Percentiles rank a stretch among this genome's conserved stretches.
Evolutionary conservation across 2,888 invertebrate genomes (phyloP).

Genomic region (Eudemis profundana): DNA sequence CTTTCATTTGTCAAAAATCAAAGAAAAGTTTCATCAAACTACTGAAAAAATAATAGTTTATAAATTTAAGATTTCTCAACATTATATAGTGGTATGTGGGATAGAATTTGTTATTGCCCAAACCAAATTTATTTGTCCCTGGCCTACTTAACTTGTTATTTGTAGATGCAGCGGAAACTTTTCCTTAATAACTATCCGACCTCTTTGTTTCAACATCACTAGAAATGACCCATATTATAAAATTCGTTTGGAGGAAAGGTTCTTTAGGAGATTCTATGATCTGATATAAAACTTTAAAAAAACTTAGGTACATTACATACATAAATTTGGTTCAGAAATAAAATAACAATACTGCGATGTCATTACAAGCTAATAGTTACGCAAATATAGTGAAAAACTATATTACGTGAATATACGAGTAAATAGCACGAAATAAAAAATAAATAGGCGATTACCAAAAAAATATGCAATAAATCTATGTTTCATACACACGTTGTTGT

Average conservation of each 20-base stretch:
- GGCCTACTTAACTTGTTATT: slow-evolving; percentile 41
- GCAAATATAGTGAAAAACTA: too few species aligned
- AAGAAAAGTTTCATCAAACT: too few species aligned
- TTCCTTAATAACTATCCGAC: slow-evolving; percentile 18
- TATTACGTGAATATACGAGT: too few species aligned
- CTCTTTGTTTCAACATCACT: slow-evolving; percentile 21
- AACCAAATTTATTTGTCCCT: slow-evolving; percentile 34
- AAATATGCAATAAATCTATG: neutral
- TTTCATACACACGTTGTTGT: neutral
- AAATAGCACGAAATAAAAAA: too few species aligned
- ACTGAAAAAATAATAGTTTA: neutral
- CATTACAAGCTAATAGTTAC: too few species aligned
- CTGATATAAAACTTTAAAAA: too few species aligned
- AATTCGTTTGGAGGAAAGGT: neutral
- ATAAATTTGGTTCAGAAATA: too few species aligned
- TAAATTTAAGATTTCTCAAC: slow-evolving; percentile 7
- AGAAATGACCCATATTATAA: neutral
- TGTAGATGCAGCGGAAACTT: slow-evolving; percentile 39
- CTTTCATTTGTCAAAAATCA: too few species aligned
- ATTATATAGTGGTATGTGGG: slow-evolving; percentile 32
- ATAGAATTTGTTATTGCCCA: slow-evolving; percentile 38
- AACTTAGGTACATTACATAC: too few species aligned
- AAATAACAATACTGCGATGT: too few species aligned
- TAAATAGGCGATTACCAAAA: too few species aligned
- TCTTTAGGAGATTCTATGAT: too few species aligned